These are phyloP conservation scores for Penaeus vannamei DNA, from an alignment of 1,140 invertebrate genomes.

Conservation along the genomic window DNA sequence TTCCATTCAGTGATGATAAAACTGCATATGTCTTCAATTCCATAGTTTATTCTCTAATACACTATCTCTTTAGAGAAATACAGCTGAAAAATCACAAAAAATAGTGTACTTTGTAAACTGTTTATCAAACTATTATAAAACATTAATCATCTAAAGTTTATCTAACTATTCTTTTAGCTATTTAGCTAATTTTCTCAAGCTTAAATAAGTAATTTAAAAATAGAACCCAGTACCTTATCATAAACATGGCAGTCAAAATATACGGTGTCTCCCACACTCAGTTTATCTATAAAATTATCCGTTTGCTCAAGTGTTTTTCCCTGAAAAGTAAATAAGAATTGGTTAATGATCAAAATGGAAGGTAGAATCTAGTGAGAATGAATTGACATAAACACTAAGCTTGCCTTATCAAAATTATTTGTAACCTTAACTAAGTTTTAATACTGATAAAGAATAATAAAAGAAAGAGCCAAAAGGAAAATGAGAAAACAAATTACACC, in stretches of 20 bases:
- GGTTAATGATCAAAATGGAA: not conserved
- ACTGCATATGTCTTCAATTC: no score
- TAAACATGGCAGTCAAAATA: slow-evolving; percentile 62
- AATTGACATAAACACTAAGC: not conserved
- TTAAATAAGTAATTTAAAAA: not conserved
- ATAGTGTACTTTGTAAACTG: no score
- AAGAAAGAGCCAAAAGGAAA: no score
- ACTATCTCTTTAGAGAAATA: no score
- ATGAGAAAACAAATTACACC: no score
- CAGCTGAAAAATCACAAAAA: no score
- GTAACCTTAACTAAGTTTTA: no score
- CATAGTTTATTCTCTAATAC: no score
- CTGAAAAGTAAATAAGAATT: slow-evolving; percentile 30
- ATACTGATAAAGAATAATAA: no score
- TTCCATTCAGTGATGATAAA: no score
- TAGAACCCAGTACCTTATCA: slow-evolving; percentile 50
- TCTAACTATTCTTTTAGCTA: not conserved
- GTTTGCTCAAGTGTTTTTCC: slow-evolving; percentile 41
- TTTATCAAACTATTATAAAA: no score
- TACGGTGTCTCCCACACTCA: slow-evolving; percentile 47
- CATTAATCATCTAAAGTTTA: not conserved
- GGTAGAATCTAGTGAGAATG: not conserved
- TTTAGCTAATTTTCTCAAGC: not conserved
- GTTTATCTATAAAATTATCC: slow-evolving; percentile 34
- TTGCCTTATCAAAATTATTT: not conserved